Evolutionary conservation across 2,113 vertebrate species (phyloP).

Genomic region (Panthera tigris): DNA sequence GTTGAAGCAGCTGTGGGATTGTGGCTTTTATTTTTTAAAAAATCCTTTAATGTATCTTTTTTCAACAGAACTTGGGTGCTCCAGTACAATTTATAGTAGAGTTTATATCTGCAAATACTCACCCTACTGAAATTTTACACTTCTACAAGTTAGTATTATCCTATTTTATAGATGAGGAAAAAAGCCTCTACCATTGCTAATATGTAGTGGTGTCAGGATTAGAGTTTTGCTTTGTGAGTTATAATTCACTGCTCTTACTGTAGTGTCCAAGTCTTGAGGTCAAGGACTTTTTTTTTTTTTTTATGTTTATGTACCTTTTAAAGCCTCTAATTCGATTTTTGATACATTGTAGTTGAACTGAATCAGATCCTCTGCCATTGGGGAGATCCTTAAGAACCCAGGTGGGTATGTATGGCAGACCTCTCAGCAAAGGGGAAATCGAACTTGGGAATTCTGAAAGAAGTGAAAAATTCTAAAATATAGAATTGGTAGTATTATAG

Average conservation of each 20-base stretch:
- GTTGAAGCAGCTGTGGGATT: background rate
- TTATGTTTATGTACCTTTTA: background rate
- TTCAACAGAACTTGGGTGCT: background rate
- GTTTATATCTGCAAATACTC: background rate
- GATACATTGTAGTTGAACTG: background rate
- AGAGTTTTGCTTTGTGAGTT: conserved; percentile 29
- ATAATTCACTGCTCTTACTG: background rate
- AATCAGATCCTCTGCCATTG: background rate
- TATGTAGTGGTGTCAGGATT: conserved; percentile 5
- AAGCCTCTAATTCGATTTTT: background rate
- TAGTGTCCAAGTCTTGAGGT: background rate
- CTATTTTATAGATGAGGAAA: conserved; percentile 4
- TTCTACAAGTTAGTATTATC: conserved; percentile 4
- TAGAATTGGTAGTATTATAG: background rate
- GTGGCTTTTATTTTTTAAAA: background rate
- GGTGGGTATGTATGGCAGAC: background rate
- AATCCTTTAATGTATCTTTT: conserved; percentile 1
- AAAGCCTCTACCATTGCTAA: background rate
- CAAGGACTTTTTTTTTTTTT: background rate
- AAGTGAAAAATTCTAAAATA: conserved; percentile 36
- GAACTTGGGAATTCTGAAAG: conserved; percentile 23
- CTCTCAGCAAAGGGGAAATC: conserved; percentile 15
- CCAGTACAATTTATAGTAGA: background rate
- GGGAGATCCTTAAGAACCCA: background rate
- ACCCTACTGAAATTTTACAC: conserved; percentile 13